phyloP scores from a whole-genome alignment of 2,113 vertebrate species.

The Gambusia holbrooki region DNA sequence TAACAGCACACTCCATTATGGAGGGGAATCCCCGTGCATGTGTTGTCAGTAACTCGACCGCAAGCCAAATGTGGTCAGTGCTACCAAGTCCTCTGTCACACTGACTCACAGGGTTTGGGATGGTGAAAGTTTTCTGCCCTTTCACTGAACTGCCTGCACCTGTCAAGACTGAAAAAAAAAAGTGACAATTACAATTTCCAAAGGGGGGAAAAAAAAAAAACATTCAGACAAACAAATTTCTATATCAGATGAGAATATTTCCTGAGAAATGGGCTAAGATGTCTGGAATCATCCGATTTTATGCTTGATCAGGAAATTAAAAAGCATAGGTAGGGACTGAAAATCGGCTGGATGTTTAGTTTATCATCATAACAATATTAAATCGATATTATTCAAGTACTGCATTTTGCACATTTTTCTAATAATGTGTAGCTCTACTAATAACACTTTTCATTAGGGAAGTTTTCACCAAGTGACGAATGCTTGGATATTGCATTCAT shows the following conservation, averaged over 20 bases:
- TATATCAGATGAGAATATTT: neutral
- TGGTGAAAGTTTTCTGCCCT: slow-evolving; percentile 61
- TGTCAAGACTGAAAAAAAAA: slow-evolving; percentile 40
- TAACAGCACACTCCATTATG: slow-evolving; percentile 50
- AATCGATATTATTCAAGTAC: neutral
- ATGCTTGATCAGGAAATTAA: neutral
- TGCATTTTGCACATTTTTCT: neutral
- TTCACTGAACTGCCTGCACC: slow-evolving; percentile 66
- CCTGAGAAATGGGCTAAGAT: neutral
- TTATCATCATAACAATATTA: neutral
- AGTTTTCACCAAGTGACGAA: neutral
- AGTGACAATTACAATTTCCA: slow-evolving; percentile 46
- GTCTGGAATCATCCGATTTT: neutral
- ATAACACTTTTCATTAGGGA: neutral
- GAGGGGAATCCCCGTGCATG: slow-evolving; percentile 66
- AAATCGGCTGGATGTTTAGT: neutral
- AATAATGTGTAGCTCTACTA: neutral
- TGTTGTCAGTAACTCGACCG: slow-evolving; percentile 65
- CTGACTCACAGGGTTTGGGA: slow-evolving; percentile 47
- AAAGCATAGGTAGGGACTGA: neutral
- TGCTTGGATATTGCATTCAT: no score
- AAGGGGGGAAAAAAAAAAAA: slow-evolving; percentile 10
- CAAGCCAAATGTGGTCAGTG: slow-evolving; percentile 67
- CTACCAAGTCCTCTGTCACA: slow-evolving; percentile 54
- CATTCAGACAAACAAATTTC: slow-evolving; percentile 34